Conservation (phyloP, 37 sponge, comb jelly and placozoan genomes). For the Agelas oroides region DNA sequence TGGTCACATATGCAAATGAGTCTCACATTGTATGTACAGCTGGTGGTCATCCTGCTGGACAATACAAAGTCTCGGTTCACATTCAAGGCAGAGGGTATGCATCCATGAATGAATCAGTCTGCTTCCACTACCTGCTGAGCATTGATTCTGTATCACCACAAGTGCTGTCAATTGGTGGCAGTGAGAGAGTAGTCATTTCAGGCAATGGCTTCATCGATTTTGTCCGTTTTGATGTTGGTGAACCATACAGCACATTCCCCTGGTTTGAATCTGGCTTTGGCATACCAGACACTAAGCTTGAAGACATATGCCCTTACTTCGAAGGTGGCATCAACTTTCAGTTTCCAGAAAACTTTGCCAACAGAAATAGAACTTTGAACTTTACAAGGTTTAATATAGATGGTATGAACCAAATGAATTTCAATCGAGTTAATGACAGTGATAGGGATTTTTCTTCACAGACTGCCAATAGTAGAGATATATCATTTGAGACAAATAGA, state of each 20-base stretch:
- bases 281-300: neutral
- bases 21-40: conserved; percentile 50
- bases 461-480: too few species aligned
- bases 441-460: too few species aligned
- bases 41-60: conserved; percentile 35
- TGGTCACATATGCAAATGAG: conserved; percentile 28
- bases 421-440: too few species aligned
- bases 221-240: neutral
- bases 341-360: too few species aligned
- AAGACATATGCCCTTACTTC: too few species aligned
- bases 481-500: neutral
- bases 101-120: conserved; percentile 8
- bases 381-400: too few species aligned
- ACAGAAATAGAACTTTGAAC: too few species aligned
- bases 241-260: neutral
- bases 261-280: conserved; percentile 41
- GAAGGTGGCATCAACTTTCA: too few species aligned
- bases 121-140: conserved; percentile 58
- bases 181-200: conserved; percentile 44
- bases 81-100: conserved; percentile 28
- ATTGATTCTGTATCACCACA: conserved; percentile 38
- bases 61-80: conserved; percentile 21
- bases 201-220: conserved; percentile 65
- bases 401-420: too few species aligned
- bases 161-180: conserved; percentile 63